These are phyloP conservation scores for Tetragnatha versicolor DNA, from an alignment of 1,140 invertebrate genomes.

Conservation along the genomic window DNA sequence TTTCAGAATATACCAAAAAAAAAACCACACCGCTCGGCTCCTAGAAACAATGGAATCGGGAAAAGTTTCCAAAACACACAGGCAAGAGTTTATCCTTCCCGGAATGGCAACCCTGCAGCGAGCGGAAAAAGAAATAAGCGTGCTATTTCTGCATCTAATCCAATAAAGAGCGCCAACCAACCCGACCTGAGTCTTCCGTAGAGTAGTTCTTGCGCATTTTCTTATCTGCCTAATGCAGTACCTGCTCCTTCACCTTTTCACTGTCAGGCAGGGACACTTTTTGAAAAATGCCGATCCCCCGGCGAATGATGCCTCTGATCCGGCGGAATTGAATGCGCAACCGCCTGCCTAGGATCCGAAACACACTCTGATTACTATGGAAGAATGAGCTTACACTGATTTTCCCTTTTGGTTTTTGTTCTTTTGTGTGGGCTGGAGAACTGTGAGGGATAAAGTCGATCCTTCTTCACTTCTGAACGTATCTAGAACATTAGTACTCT, in stretches of 20 bases:
- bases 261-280: constrained; percentile 41
- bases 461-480: too few relatives aligned
- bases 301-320: constrained; percentile 23
- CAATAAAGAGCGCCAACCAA: constrained; percentile 43
- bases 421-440: too few relatives aligned
- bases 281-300: constrained; percentile 42
- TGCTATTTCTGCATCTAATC: constrained; percentile 47
- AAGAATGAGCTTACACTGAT: too few relatives aligned
- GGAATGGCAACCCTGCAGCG: constrained; percentile 25
- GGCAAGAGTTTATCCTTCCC: too few relatives aligned
- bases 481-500: too few relatives aligned
- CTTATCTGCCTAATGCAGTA: constrained; percentile 50
- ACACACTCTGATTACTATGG: not conserved
- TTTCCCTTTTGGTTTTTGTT: too few relatives aligned
- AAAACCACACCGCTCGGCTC: too few relatives aligned
- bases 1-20: too few relatives aligned
- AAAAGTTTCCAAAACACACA: too few relatives aligned
- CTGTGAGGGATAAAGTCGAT: too few relatives aligned
- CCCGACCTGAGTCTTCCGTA: constrained; percentile 13
- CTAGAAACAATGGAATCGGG: too few relatives aligned
- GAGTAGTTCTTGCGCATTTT: constrained; percentile 25
- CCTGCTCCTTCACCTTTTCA: constrained; percentile 48
- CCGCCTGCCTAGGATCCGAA: not conserved
- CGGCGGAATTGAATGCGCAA: constrained; percentile 15
- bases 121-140: constrained; percentile 43